A percentile compares a stretch with the other conserved stretches of the same genome.
phyloP scores from a whole-genome alignment of 2,888 invertebrate species.

The Abrostola triplasia region DNA sequence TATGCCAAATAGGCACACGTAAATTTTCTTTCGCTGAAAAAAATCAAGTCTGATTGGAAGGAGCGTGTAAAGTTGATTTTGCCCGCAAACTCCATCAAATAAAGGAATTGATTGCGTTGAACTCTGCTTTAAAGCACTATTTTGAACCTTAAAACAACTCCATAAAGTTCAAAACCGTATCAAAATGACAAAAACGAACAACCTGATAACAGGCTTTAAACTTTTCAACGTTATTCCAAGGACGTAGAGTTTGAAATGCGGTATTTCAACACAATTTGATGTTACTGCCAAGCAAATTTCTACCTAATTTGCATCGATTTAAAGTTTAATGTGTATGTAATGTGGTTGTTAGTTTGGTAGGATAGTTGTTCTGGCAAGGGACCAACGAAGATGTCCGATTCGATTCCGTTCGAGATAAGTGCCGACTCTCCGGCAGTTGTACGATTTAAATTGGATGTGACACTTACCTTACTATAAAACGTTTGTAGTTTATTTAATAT shows the following conservation, averaged over 20 bases:
- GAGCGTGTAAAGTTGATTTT: conserved; percentile 18
- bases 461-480: conserved; percentile 12
- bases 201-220: conserved; percentile 20
- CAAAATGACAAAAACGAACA: background rate
- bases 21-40: conserved; percentile 14
- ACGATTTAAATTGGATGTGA: conserved; percentile 28
- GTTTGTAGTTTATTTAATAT: background rate
- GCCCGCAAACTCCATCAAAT: conserved; percentile 8
- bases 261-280: background rate
- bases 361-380: conserved; percentile 30
- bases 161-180: conserved; percentile 5
- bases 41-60: conserved; percentile 20
- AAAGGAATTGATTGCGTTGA: conserved; percentile 28
- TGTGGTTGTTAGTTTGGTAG: conserved; percentile 13
- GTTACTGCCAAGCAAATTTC: background rate
- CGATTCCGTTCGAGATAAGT: conserved; percentile 47
- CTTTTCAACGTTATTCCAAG: conserved; percentile 24
- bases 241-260: conserved; percentile 16
- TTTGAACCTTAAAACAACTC: conserved; percentile 1
- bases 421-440: conserved; percentile 25
- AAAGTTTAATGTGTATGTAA: conserved; percentile 5
- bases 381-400: conserved; percentile 41
- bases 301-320: background rate
- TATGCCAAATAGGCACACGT: conserved; percentile 8
- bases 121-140: background rate